Evolutionary conservation across 2,113 vertebrate genomes (phyloP), one percentile per base, ranked within the genome.

Genomic region (Phaethon lepturus): DNA sequence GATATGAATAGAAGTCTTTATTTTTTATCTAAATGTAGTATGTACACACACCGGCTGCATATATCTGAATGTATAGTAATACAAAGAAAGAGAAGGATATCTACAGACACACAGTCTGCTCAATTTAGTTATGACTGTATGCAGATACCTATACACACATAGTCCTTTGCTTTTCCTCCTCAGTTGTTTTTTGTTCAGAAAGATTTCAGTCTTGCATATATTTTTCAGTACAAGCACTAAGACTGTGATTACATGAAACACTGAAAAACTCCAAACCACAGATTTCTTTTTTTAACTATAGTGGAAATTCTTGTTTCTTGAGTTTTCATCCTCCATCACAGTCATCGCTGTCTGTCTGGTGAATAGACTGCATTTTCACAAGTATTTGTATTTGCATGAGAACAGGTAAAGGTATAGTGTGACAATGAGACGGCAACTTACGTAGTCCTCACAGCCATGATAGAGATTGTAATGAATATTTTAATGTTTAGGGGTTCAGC

Each of bases 1-100:
- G 71, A 88, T 92, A 96, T 97, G 98, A 98, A 98, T 98, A 98
- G 95, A 91, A 92, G 78, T 88, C 94, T 98, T 97, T 96, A 93
- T 94, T 94, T 97, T 94, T 95, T 88, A 90, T 56, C 67, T 47
- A n/a, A 63, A 58, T 74, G 77, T n/a, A 35, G 47, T 75, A 77
- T 95, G 74, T 58, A 29, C 42, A 62, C 67, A 72, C 35, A 29
- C 13, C 50, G 25, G 6, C 50, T 79, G 72, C 31, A n/a, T 84
- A 20, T 55, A 31, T 72, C 42, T 44, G 45, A 53, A 67, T 28
- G n/a, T 45, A 86, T 52, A 87, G 84, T 35, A 52, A 60, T 28
- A 82, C 22, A 33, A 60, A 80, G 24, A 19, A 38, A 75, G 58
- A 59, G 33, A 53, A 88, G 35, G 44, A 47, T 84, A 38, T 33